These are phyloP conservation scores for Rhinophrynus dorsalis DNA, from an alignment of 2,797 vertebrate species.

Conservation along the genomic window DNA sequence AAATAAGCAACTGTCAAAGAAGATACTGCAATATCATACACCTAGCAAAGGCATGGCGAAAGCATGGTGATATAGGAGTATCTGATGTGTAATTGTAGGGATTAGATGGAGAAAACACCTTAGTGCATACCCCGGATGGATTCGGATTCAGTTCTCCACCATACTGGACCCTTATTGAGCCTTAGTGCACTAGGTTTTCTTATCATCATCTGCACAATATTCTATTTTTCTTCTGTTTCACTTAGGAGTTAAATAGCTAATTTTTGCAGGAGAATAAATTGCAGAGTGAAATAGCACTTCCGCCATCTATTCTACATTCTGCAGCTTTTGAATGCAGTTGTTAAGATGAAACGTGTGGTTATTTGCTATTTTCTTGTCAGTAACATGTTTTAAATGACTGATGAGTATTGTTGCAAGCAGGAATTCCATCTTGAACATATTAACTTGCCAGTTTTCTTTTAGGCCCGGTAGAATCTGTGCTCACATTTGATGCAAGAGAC, in stretches of 20 bases:
- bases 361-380: conserved; percentile 47
- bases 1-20: too few species aligned
- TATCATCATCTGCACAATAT: too few species aligned
- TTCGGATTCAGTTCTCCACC: too few species aligned
- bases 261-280: background rate
- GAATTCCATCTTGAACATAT: conserved; percentile 34
- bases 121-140: too few species aligned
- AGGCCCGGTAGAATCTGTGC: conserved; percentile 14
- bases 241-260: background rate
- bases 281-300: background rate
- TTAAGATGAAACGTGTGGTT: conserved; percentile 35
- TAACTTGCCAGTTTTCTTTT: conserved; percentile 44
- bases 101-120: too few species aligned
- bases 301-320: background rate
- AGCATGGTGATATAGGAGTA: too few species aligned
- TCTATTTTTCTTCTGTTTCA: too few species aligned
- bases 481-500: conserved; percentile 24
- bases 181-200: too few species aligned
- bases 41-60: too few species aligned
- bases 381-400: conserved; percentile 45
- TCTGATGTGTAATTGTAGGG: too few species aligned
- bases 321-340: conserved; percentile 10
- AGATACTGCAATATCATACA: too few species aligned
- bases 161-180: too few species aligned
- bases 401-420: conserved; percentile 38